These are phyloP conservation scores for Apocheima hispidaria DNA, from an alignment of 2,888 invertebrate species.

Conservation along the genomic window DNA sequence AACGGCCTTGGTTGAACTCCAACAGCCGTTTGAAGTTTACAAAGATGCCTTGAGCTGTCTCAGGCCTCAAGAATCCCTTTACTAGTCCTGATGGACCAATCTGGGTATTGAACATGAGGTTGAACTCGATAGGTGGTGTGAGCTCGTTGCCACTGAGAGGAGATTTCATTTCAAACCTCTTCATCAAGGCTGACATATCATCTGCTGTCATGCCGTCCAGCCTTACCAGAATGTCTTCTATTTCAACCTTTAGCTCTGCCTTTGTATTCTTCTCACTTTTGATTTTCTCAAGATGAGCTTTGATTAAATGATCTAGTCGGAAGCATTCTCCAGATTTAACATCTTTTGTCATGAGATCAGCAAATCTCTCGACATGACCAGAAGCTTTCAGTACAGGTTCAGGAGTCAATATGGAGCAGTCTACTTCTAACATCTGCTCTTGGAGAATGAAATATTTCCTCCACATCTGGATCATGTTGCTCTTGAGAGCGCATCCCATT, in stretches of 20 bases:
- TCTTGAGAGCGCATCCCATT: constrained; percentile 99
- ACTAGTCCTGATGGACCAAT: constrained; percentile 98
- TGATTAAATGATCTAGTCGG: constrained; percentile 98
- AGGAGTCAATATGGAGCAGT: constrained; percentile 98
- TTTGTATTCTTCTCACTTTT: constrained; percentile 93
- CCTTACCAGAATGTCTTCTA: constrained; percentile 91
- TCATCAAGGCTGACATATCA: constrained; percentile 95
- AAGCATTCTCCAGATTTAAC: constrained; percentile 98
- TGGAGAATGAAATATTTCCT: constrained; percentile 98
- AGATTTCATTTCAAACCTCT: constrained; percentile 96
- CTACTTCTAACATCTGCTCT: constrained; percentile 99
- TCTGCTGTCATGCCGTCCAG: constrained; percentile 96
- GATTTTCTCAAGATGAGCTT: constrained; percentile 96
- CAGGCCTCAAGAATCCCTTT: constrained; percentile 98
- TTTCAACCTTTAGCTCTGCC: constrained; percentile 89
- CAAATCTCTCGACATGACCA: constrained; percentile 99
- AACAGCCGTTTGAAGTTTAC: constrained; percentile 99
- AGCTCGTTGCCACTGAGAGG: constrained; percentile 98
- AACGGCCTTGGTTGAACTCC: constrained; percentile 97
- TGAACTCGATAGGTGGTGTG: constrained; percentile 98
- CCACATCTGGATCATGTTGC: constrained; percentile 97
- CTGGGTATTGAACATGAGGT: constrained; percentile 99
- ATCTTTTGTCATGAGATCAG: constrained; percentile 99
- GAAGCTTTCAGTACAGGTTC: constrained; percentile 99
- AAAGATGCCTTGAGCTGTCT: constrained; percentile 99